These are phyloP conservation scores for Myiotriccus ornatus DNA, from an alignment of 2,797 vertebrate genomes.

Conservation along the genomic window DNA sequence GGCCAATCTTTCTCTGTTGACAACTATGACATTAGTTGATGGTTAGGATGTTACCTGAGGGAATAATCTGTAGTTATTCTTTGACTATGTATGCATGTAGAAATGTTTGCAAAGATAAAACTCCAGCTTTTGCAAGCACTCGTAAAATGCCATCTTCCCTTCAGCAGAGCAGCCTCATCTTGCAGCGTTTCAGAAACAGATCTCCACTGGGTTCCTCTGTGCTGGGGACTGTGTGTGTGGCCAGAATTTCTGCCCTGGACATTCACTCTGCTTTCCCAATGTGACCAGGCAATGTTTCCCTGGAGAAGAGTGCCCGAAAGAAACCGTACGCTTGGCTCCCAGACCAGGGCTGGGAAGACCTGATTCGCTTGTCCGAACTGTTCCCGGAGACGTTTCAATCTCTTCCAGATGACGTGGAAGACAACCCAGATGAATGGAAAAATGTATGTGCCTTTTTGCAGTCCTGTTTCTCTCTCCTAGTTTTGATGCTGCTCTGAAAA, in stretches of 20 bases:
- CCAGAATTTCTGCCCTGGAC: neutral
- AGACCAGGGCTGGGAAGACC: conserved; percentile 94
- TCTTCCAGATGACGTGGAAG: conserved; percentile 87
- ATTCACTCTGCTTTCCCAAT: neutral
- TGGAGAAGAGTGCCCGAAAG: conserved; percentile 87
- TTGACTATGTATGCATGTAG: neutral
- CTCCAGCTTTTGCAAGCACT: neutral
- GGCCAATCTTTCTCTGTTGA: neutral
- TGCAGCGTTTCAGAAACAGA: neutral
- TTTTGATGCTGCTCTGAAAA: neutral
- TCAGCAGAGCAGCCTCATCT: neutral
- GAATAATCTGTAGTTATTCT: neutral
- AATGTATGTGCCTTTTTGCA: conserved; percentile 75
- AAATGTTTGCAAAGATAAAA: neutral
- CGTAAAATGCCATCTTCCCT: neutral
- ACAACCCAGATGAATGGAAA: conserved; percentile 81
- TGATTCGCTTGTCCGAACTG: conserved; percentile 83
- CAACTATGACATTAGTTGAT: neutral
- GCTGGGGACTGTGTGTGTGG: neutral
- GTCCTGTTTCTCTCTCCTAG: neutral
- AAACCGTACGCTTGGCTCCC: conserved; percentile 88
- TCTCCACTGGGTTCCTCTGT: neutral
- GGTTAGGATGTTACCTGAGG: neutral
- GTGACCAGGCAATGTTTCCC: conserved; percentile 87
- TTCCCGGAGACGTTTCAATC: conserved; percentile 83